Base-by-base conservation (phyloP, 2,797 vertebrate species). In the Heteromormyrus szaboi region DNA sequence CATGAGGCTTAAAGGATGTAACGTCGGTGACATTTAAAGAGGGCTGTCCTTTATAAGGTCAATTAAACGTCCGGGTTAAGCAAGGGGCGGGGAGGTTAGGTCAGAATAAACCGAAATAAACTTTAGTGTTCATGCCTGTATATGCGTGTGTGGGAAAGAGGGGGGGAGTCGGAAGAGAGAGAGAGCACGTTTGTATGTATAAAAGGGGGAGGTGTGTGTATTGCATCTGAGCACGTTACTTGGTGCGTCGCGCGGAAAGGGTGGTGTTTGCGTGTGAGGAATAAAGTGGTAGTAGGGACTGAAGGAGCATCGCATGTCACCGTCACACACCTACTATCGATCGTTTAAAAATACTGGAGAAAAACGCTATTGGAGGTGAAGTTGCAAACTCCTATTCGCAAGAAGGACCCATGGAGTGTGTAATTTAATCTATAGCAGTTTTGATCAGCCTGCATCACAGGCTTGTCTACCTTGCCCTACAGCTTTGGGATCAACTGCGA, bases 391-490 rank as follows among this genome's bases (percentile, higher is more conserved):
- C 46, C n/a, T 83, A 50, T 22, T 25, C 44, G 7, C 79, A 48
- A 83, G 37, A 83, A 12, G 41, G 46, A 50, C n/a, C 41, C 79
- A 22, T 7, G 46, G 81, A 85, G 44, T 48, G 44, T 85, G 48
- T 85, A 25, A 85, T 85, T 51, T 85, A 62, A 91, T 89, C 87
- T 85, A 89, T 89, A 53, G 53, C n/a, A 41, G 41, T 89, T 50
- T 72, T 83, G 29, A 56, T 48, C 90, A 88, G 87, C 72, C 68
- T 25, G 79, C 46, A 25, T 25, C 48, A 29, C 81, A 25, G 81
- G 41, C 79, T 48, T 50, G 37, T 83, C 22, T 85, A 29, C 44
- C n/a, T 85, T 85, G 46, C 12, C 48, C n/a, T 51, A 46, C 81
- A 85, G 46, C 81, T 51, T 85, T 25, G 51, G 81, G 81, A 85